phyloP scores from a whole-genome alignment of 2,797 vertebrate species.

The Poecilia velifera region DNA sequence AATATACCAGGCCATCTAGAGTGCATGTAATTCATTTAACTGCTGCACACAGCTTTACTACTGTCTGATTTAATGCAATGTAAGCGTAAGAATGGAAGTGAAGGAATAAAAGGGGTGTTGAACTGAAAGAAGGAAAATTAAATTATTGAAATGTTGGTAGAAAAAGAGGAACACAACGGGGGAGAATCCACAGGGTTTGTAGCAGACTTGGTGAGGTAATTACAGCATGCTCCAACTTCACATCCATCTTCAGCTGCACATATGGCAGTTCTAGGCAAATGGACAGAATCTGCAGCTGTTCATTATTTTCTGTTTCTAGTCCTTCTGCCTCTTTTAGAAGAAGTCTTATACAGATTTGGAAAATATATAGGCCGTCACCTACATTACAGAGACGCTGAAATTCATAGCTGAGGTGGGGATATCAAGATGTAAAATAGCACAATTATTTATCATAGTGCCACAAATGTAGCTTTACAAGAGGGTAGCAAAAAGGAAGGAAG shows the following conservation, averaged over 20 bases:
- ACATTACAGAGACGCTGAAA: background rate
- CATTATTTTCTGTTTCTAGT: conserved; percentile 18
- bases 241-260: conserved; percentile 51
- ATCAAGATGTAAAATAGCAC: background rate
- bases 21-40: background rate
- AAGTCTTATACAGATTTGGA: conserved; percentile 30
- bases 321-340: conserved; percentile 22
- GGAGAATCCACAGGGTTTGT: conserved; percentile 30
- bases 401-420: background rate
- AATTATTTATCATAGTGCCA: background rate
- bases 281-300: conserved; percentile 30
- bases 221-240: conserved; percentile 13
- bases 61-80: conserved; percentile 1
- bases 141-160: background rate
- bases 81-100: background rate
- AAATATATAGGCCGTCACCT: background rate
- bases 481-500: background rate
- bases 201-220: conserved; percentile 30
- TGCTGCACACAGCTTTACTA: background rate
- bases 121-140: background rate
- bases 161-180: background rate
- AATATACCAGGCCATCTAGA: background rate
- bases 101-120: background rate
- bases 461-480: background rate
- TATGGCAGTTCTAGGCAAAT: conserved; percentile 36